Conservation (phyloP, 2,797 vertebrate genomes). For the Coracias cyanogaster region DNA sequence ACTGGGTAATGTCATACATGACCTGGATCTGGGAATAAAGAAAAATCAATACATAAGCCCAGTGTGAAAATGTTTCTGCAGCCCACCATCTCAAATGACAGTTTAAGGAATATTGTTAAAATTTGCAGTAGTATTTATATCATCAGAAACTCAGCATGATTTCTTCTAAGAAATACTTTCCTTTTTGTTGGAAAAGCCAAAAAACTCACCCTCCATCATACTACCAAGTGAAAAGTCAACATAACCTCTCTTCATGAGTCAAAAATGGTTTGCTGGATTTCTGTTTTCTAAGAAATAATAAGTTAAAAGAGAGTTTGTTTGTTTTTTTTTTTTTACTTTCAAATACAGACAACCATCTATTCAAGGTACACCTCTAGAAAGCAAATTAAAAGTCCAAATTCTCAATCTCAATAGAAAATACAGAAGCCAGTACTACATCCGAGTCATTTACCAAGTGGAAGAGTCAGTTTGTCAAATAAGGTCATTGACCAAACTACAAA, state of each 20-base stretch:
- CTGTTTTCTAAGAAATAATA: not conserved
- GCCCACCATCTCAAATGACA: not conserved
- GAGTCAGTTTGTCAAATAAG: not conserved
- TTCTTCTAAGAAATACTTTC: not conserved
- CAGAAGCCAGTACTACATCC: not conserved
- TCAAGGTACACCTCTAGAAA: not conserved
- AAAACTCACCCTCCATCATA: not conserved
- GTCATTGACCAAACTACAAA: not conserved
- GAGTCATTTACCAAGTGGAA: not conserved
- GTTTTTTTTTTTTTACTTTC: not conserved
- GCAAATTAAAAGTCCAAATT: not conserved
- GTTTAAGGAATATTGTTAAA: not conserved
- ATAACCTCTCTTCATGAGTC: not conserved
- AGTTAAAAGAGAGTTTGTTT: not conserved
- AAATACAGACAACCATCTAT: not conserved
- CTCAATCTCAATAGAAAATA: not conserved
- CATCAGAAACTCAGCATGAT: not conserved
- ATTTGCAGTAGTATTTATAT: not conserved
- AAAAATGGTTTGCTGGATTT: not conserved
- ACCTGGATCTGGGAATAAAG: constrained; percentile 69
- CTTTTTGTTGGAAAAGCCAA: not conserved
- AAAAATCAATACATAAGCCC: not conserved
- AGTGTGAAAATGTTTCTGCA: not conserved
- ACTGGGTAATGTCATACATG: constrained; percentile 76
- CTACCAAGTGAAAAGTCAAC: not conserved